Evolutionary conservation across 2,113 vertebrate genomes (phyloP), one percentile per base, ranked within the genome.

Genomic region (Thinocorus orbignyianus): DNA sequence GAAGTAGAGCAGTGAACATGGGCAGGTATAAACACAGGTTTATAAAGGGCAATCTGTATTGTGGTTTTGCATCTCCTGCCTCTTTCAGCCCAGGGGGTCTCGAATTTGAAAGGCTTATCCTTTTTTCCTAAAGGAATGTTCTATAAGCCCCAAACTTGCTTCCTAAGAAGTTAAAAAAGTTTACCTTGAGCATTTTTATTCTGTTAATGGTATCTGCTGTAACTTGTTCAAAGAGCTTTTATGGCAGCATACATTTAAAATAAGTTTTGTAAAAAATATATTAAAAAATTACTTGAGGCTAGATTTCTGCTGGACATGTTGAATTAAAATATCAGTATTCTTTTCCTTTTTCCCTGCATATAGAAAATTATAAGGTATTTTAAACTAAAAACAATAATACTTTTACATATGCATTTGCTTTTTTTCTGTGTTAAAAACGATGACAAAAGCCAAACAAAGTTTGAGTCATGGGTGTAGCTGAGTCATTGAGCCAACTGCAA

Each of bases 251-350:
- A 41, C 86, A 33, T 11, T 30, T 31, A 51, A n/a, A 54, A 42
- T 4, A 28, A n/a, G 1, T 28, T 17, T 62, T 18, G 1, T 1
- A 8, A 57, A 72, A 83, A 42, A 30, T 3, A 0, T 4, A 8
- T 39, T 46, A 15, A 39, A 66, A 46, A 71, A 31, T 42, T 0
- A 25, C 65, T 39, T 30, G 4, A 69, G 25, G 11, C 28, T 88
- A 48, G 16, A 31, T 76, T 85, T 85, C 41, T 88, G 9, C 8
- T 76, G n/a, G 51, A 24, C 16, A 33, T 13, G 3, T 68, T 28
- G 51, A 81, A 71, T 62, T 66, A 77, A 92, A 83, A 37, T 51
- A 49, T 2, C 13, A 14, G 14, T 55, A 68, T 66, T 58, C 26
- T 24, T 71, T 79, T 96, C 22, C 5, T 20, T 10, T 83, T 86